Conservation (phyloP, 2,888 invertebrate species). For the Leptura quadrifasciata region DNA sequence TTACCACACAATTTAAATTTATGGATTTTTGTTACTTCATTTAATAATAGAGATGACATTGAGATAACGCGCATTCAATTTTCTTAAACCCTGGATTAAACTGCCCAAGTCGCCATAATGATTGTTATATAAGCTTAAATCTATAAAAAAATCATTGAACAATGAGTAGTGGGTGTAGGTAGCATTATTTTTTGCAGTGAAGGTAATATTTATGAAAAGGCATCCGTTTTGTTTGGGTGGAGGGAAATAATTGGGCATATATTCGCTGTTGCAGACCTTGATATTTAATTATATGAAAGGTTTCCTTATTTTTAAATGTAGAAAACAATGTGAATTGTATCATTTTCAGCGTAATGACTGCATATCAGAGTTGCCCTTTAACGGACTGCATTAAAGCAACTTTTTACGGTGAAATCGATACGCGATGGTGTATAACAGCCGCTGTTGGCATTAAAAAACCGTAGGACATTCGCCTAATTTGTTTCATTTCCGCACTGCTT, state of each 20-base stretch:
- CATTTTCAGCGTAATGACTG: neutral
- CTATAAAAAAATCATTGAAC: neutral
- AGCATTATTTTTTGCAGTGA: neutral
- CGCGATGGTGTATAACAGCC: neutral
- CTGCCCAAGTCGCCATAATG: constrained; percentile 15
- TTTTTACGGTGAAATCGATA: neutral
- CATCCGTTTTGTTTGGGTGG: constrained; percentile 11
- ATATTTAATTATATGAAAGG: constrained; percentile 17
- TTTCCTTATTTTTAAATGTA: neutral
- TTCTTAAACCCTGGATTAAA: constrained; percentile 20
- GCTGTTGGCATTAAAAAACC: neutral
- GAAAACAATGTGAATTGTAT: neutral
- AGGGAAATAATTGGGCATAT: constrained; percentile 7
- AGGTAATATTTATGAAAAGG: constrained; percentile 2
- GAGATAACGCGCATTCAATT: constrained; percentile 5
- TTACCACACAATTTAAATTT: constrained; percentile 18
- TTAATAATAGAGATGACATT: constrained; percentile 28
- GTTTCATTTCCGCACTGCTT: neutral
- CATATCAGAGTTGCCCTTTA: neutral
- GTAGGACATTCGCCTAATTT: neutral
- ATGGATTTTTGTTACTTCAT: constrained; percentile 21
- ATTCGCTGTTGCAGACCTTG: neutral
- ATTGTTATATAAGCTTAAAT: constrained; percentile 1
- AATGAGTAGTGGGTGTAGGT: constrained; percentile 5
- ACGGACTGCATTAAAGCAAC: neutral